Evolutionary conservation across 1,140 invertebrate genomes (phyloP).

Genomic region (Temnothorax curvispinosus): DNA sequence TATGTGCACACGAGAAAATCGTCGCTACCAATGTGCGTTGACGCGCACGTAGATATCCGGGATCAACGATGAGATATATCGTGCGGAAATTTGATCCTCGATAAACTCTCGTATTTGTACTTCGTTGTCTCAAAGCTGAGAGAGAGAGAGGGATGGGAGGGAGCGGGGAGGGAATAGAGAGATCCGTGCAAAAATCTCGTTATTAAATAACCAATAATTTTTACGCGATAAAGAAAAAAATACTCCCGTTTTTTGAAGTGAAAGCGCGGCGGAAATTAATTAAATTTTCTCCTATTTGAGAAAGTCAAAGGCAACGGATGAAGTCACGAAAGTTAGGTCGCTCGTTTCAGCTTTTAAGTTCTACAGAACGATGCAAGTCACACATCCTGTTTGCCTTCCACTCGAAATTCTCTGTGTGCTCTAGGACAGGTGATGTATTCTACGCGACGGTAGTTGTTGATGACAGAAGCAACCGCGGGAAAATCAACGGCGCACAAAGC

Average conservation of each 20-base stretch:
- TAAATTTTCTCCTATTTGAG: conserved; percentile 23
- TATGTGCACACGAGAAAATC: conserved; percentile 16
- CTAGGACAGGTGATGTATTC: conserved; percentile 25
- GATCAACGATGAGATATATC: conserved; percentile 50
- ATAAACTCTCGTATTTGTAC: conserved; percentile 36
- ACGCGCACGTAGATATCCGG: conserved; percentile 46
- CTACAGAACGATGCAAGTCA: conserved; percentile 40
- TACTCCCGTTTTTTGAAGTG: not conserved
- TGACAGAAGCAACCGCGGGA: conserved; percentile 23
- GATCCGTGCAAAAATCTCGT: not conserved
- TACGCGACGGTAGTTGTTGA: conserved; percentile 27
- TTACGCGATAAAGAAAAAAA: not conserved
- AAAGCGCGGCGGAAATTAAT: conserved; percentile 30
- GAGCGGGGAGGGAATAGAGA: not conserved
- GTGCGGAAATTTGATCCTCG: conserved; percentile 51
- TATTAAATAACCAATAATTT: conserved; percentile 24
- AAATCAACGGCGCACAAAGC: conserved; percentile 52
- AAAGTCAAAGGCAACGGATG: conserved; percentile 23
- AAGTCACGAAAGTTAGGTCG: conserved; percentile 48
- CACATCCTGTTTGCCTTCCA: conserved; percentile 38
- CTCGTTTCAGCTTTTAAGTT: conserved; percentile 26
- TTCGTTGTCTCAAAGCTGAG: conserved; percentile 13
- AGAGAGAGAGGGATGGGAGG: not conserved
- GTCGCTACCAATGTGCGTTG: conserved; percentile 33
- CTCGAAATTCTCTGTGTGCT: conserved; percentile 36